Percentiles rank a stretch among this genome's conserved stretches.
Conservation (phyloP, 1,140 invertebrate species). For the Hylaeus volcanicus region DNA sequence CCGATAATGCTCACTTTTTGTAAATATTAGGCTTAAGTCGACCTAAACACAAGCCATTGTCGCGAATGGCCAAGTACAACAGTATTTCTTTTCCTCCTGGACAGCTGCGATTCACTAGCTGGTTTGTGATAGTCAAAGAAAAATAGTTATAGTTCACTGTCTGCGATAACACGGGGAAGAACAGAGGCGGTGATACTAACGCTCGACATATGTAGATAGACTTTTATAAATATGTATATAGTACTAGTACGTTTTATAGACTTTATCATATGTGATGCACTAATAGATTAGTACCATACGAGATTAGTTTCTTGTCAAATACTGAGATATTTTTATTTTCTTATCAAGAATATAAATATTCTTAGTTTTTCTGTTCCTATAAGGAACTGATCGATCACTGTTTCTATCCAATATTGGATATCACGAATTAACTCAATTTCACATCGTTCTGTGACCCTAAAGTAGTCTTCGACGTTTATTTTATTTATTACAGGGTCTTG, state of each 20-base stretch:
- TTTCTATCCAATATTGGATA: background rate
- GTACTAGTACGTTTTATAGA: background rate
- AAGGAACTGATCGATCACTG: no score
- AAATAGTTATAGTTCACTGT: background rate
- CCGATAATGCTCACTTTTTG: slow-evolving; percentile 26
- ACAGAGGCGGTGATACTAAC: background rate
- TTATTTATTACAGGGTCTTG: background rate
- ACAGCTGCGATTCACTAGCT: background rate
- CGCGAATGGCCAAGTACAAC: background rate
- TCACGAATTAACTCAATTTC: background rate
- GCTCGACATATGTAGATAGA: no score
- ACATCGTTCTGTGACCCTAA: no score
- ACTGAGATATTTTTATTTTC: background rate
- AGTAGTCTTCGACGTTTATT: background rate
- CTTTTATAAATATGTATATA: background rate
- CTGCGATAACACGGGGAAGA: background rate
- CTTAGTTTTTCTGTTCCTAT: no score
- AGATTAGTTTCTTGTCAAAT: background rate
- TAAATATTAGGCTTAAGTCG: slow-evolving; percentile 21
- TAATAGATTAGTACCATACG: slow-evolving; percentile 4
- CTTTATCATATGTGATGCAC: background rate
- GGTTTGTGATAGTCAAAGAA: background rate
- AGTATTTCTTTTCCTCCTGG: slow-evolving; percentile 33
- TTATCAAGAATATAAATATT: background rate
- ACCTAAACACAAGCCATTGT: slow-evolving; percentile 6